A percentile compares a stretch with the other conserved stretches of the same genome.
Evolutionary conservation across 2,113 vertebrate genomes (phyloP).

Genomic region (Phyllostomus hastatus): DNA sequence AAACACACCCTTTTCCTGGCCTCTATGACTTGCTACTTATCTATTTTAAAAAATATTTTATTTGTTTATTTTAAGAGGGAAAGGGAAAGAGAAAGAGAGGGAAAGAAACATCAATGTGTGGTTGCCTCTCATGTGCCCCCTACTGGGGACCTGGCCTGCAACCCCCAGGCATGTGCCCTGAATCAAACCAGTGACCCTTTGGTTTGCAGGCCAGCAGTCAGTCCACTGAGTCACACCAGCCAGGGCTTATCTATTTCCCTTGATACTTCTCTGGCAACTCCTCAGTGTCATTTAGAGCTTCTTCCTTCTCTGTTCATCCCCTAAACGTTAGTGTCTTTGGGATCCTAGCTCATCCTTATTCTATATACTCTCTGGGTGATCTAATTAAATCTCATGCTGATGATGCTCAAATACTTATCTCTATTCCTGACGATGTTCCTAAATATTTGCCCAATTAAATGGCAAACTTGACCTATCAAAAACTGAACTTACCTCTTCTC

Average conservation of each 20-base stretch:
- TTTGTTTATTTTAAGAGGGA: no score
- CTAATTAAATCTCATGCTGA: not conserved
- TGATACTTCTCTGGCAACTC: not conserved
- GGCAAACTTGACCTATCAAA: not conserved
- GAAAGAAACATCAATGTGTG: no score
- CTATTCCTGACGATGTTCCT: not conserved
- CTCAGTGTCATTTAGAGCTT: not conserved
- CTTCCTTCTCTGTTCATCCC: not conserved
- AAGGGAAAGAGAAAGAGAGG: no score
- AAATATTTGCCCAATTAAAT: not conserved
- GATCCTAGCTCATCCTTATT: not conserved
- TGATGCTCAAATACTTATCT: not conserved
- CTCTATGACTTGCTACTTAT: not conserved
- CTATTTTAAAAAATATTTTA: not conserved
- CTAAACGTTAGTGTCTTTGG: conserved; percentile 5
- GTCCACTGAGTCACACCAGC: no score
- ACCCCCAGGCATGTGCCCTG: no score
- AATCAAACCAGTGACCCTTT: no score
- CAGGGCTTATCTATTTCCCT: not conserved
- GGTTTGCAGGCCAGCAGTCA: no score
- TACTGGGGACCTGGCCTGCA: no score
- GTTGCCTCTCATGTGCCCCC: no score
- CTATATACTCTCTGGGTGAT: not conserved
- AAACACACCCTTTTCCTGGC: not conserved
- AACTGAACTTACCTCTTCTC: conserved; percentile 6